Base-by-base conservation (phyloP, 2,797 vertebrate species). In the Lagocephalus sceleratus region DNA sequence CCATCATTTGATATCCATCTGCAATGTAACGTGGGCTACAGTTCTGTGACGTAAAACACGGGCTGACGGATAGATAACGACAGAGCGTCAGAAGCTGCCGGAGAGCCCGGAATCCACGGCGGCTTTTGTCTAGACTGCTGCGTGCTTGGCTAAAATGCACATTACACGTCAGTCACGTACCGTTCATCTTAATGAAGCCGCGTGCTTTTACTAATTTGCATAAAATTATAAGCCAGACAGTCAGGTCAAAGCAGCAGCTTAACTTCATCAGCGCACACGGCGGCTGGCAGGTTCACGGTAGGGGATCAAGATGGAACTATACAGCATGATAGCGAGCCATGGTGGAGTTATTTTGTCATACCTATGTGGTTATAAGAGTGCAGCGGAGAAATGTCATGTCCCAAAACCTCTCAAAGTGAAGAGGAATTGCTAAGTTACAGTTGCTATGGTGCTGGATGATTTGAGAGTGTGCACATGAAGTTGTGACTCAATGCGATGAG, bases 361-460 rank as follows among this genome's bases (percentile, higher is more conserved):
- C 56, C 58, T 73, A 47, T 23, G 22, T 23, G 52, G 69, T 47
- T 71, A 68, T 75, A 46, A 74, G 79, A 68, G 35, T 80, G 76
- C 53, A 75, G 48, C 66, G 40, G 49, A 50, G 69, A 67, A 66
- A 75, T 75, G 67, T 68, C 63, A 73, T 81, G 84, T 85, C 75
- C 61, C 67, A 35, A 20, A 75, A 78, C 53, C 74, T 79, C 75
- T 83, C 70, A 74, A 74, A 82, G 52, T 60, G 68, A 75, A 82
- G 74, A 81, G 73, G 55, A 60, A 88, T 87, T 84, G 78, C 83
- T 79, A 87, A 80, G 81, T 81, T 87, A 86, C 79, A 26, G 88
- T 91, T 90, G 84, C 87, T 81, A 88, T 88, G 85, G 82, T 53
- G 73, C 75, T 62, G 79, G 78, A 84, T 87, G 88, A 90, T 91